Percentiles rank a stretch among this genome's conserved stretches.
phyloP scores from a whole-genome alignment of 2,113 vertebrate species.

The Oenanthe oenanthe region DNA sequence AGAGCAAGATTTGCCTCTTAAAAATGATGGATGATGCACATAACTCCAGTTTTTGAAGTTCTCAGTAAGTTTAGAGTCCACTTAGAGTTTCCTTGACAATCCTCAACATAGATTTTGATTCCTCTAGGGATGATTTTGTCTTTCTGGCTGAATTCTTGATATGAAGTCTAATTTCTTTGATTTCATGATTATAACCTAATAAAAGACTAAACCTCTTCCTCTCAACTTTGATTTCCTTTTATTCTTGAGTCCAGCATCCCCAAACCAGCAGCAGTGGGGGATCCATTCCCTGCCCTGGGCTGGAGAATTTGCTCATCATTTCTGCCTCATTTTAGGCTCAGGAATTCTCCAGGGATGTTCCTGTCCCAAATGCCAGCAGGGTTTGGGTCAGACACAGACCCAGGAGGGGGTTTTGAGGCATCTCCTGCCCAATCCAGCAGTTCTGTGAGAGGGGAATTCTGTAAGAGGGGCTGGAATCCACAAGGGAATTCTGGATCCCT shows the following conservation, averaged over 20 bases:
- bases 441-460: slow-evolving; percentile 32
- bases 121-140: background rate
- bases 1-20: background rate
- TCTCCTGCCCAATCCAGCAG: slow-evolving; percentile 44
- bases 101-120: background rate
- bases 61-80: background rate
- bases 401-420: background rate
- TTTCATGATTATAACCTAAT: background rate
- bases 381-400: background rate
- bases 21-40: background rate
- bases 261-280: background rate
- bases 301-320: background rate
- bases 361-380: background rate
- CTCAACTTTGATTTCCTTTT: background rate
- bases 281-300: background rate
- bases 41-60: background rate
- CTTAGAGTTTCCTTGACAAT: background rate
- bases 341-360: background rate
- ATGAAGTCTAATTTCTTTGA: background rate
- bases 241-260: background rate
- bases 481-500: slow-evolving; percentile 9
- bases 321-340: background rate
- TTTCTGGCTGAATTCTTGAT: background rate
- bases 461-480: slow-evolving; percentile 22
- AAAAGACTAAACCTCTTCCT: background rate